Percentiles rank a stretch among this genome's conserved stretches.
Conservation (phyloP, 2,797 vertebrate species). For the Chelon auratus region DNA sequence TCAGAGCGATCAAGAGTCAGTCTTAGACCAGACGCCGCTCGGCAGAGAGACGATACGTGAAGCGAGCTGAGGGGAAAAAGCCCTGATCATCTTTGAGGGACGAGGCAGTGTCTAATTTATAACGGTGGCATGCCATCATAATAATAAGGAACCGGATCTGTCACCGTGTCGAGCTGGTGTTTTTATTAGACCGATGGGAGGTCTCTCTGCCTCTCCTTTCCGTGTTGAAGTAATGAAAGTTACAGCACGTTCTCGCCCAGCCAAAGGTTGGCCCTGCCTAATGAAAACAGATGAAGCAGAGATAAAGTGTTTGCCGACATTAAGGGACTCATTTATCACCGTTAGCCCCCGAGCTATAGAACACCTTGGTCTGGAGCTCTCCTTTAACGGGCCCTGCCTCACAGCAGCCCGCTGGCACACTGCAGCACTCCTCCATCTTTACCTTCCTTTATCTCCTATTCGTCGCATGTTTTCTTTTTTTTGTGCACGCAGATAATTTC, state of each 20-base stretch:
- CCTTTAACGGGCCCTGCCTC: conserved; percentile 77
- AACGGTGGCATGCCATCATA: conserved; percentile 55
- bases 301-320: conserved; percentile 90
- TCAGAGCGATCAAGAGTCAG: conserved; percentile 5
- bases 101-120: conserved; percentile 57
- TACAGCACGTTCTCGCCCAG: conserved; percentile 83
- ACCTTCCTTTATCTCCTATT: conserved; percentile 20
- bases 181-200: conserved; percentile 80
- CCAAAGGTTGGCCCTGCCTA: conserved; percentile 87
- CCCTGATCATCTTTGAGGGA: conserved; percentile 59
- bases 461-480: neutral
- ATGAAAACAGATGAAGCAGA: conserved; percentile 92
- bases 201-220: conserved; percentile 66
- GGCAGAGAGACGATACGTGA: neutral
- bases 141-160: conserved; percentile 74
- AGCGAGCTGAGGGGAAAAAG: conserved; percentile 8
- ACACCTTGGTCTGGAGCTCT: conserved; percentile 85
- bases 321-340: conserved; percentile 89
- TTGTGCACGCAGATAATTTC: neutral
- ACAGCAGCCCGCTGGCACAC: conserved; percentile 68
- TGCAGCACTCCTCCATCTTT: conserved; percentile 60
- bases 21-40: conserved; percentile 12
- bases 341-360: conserved; percentile 85
- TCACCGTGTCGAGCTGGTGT: conserved; percentile 72
- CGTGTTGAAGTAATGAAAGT: conserved; percentile 81